phyloP scores from a whole-genome alignment of 1,140 invertebrate species.

The Zaprionus kolodkinae region DNA sequence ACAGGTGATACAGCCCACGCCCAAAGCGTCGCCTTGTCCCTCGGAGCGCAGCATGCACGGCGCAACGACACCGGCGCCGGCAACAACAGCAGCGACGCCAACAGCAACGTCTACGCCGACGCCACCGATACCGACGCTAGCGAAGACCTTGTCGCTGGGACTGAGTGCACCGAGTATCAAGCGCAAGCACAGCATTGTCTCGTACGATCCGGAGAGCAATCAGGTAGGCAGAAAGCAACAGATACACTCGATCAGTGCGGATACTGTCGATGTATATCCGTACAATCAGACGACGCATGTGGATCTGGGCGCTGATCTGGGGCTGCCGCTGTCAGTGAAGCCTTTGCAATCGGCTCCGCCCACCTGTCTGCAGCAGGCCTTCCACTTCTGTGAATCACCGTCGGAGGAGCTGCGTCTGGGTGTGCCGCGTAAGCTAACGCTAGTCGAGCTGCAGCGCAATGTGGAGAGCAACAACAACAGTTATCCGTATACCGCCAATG shows the following conservation, averaged over 20 bases:
- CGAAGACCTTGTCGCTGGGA: background rate
- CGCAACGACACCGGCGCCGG: background rate
- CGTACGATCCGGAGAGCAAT: constrained; percentile 78
- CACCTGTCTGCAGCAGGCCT: constrained; percentile 52
- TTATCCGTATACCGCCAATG: constrained; percentile 68
- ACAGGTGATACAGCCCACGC: constrained; percentile 91
- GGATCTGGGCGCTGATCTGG: constrained; percentile 42
- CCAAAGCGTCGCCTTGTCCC: constrained; percentile 91
- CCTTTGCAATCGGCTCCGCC: constrained; percentile 64
- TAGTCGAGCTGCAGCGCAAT: constrained; percentile 73
- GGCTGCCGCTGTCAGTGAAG: constrained; percentile 49
- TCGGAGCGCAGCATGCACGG: constrained; percentile 86
- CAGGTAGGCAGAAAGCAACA: constrained; percentile 78
- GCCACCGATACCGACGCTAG: background rate
- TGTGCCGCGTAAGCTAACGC: constrained; percentile 70
- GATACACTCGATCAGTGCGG: constrained; percentile 82
- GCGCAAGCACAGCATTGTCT: constrained; percentile 81
- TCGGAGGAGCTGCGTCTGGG: constrained; percentile 75
- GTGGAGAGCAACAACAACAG: constrained; percentile 65
- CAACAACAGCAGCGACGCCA: background rate
- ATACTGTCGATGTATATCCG: constrained; percentile 79
- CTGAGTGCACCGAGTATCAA: constrained; percentile 64
- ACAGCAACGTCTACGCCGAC: background rate
- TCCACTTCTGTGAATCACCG: constrained; percentile 71
- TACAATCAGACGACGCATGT: constrained; percentile 62